phyloP scores from a whole-genome alignment of 2,888 invertebrate genomes.

The Salpingus planirostris region DNA sequence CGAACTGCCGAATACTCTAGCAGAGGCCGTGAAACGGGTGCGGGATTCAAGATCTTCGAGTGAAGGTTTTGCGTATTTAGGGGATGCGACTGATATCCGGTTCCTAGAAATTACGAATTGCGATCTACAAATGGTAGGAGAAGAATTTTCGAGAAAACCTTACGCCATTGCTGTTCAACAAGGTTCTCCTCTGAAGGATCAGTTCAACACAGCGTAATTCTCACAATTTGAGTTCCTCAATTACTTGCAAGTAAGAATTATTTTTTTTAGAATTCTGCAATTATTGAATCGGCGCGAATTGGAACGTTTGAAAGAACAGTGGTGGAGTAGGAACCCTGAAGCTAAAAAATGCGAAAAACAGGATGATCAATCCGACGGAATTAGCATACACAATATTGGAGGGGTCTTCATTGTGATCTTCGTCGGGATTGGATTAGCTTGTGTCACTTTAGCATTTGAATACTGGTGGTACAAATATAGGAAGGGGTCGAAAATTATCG shows the following conservation, averaged over 20 bases:
- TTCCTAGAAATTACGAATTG: slow-evolving; percentile 68
- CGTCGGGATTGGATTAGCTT: slow-evolving; percentile 87
- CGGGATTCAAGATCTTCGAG: slow-evolving; percentile 57
- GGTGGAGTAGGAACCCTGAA: slow-evolving; percentile 89
- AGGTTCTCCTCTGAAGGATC: slow-evolving; percentile 87
- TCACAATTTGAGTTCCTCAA: background rate
- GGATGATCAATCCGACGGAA: slow-evolving; percentile 92
- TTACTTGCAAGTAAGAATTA: background rate
- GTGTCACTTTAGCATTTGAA: slow-evolving; percentile 83
- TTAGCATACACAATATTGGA: slow-evolving; percentile 95
- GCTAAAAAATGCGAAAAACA: slow-evolving; percentile 73
- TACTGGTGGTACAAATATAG: slow-evolving; percentile 89
- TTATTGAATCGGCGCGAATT: slow-evolving; percentile 86
- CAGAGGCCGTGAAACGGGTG: slow-evolving; percentile 72
- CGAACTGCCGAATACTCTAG: slow-evolving; percentile 66
- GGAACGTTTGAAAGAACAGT: slow-evolving; percentile 89
- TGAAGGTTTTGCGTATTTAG: slow-evolving; percentile 72
- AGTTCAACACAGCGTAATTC: slow-evolving; percentile 89
- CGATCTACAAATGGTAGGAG: slow-evolving; percentile 86
- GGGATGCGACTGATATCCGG: slow-evolving; percentile 89
- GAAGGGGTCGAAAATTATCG: slow-evolving; percentile 50
- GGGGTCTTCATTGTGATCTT: slow-evolving; percentile 97
- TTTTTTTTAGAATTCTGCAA: slow-evolving; percentile 67
- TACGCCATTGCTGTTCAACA: slow-evolving; percentile 96
- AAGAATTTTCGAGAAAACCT: slow-evolving; percentile 95